Evolutionary conservation across 2,888 invertebrate species (phyloP), one percentile per base, ranked within the genome.

Genomic region (Melipona beecheii): DNA sequence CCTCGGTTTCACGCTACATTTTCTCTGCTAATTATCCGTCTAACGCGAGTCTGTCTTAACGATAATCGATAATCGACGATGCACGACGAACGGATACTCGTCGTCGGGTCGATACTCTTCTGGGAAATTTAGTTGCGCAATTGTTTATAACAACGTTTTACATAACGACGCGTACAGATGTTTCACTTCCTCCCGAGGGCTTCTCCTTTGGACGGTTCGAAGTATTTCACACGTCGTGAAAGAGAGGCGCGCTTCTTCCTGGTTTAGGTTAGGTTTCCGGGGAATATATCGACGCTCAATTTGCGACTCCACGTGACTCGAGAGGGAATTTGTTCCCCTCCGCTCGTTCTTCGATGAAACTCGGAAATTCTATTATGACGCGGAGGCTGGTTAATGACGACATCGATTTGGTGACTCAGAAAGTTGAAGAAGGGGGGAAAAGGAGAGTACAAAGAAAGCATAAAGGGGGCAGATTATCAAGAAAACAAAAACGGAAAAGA

Each of bases 1-100:
- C 50, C 71, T 70, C 73, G 62, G 73, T 85, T 83, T 87, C 84
- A 64, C 66, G 83, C 79, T 85, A 79, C 83, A 56, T 76, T 84
- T 85, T 81, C 68, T 78, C 66, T 62, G 54, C 19, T 77, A 64
- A 83, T 83, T 83, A 85, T 81, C 66, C 56, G 60, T 74, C 64
- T 64, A 43, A 43, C 43, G 43, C 1, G 43, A 43, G 43, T 43
- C 43, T 43, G 72, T 66, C 60, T 36, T 21, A 11, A 52, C 36
- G 70, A 49, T 70, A n/a, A n/a, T n/a, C n/a, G n/a, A n/a, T n/a
- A n/a, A n/a, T n/a, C n/a, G n/a, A n/a, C n/a, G 36, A 64, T 52
- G n/a, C n/a, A 21, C 5, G 15, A 52, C 36, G 15, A 52, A 31
- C n/a, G 64, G 43, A 43, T 43, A 43, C 36, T 36, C 36, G 9